Evolutionary conservation across 2,888 invertebrate species (phyloP).

Genomic region (Noctua janthe): DNA sequence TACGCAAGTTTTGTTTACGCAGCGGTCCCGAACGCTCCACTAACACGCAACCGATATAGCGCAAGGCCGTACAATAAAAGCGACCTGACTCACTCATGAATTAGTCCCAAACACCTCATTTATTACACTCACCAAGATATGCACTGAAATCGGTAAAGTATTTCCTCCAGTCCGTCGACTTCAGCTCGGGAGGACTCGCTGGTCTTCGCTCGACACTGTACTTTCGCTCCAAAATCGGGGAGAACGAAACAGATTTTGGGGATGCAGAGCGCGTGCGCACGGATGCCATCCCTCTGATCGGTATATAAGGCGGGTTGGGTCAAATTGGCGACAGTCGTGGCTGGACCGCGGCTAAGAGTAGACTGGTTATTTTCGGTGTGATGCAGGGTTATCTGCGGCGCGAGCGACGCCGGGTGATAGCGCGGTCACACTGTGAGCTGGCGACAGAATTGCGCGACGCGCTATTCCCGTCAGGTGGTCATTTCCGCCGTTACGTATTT

Average conservation of each 20-base stretch:
- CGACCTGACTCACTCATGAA: conserved; percentile 82
- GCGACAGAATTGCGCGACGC: conserved; percentile 86
- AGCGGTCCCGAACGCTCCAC: conserved; percentile 83
- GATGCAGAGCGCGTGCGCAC: conserved; percentile 92
- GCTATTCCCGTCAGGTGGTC: conserved; percentile 90
- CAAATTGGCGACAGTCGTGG: conserved; percentile 85
- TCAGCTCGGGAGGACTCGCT: conserved; percentile 81
- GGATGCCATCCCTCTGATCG: conserved; percentile 88
- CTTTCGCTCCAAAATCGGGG: conserved; percentile 91
- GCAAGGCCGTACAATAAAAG: conserved; percentile 87
- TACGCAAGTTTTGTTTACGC: conserved; percentile 87
- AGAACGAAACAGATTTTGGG: conserved; percentile 92
- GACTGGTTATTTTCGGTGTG: conserved; percentile 88
- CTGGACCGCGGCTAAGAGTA: conserved; percentile 85
- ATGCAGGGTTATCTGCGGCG: conserved; percentile 86
- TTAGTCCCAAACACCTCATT: conserved; percentile 67
- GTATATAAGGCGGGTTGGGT: conserved; percentile 84
- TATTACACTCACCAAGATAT: conserved; percentile 87
- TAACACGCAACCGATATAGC: conserved; percentile 87
- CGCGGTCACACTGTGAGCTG: conserved; percentile 86
- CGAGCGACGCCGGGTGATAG: conserved; percentile 87
- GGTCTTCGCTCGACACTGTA: conserved; percentile 87
- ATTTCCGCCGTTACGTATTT: conserved; percentile 86
- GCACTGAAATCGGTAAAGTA: conserved; percentile 89
- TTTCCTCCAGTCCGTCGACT: conserved; percentile 85